Evolutionary conservation across 2,113 vertebrate genomes (phyloP).

Genomic region (Chloroceryle aenea): DNA sequence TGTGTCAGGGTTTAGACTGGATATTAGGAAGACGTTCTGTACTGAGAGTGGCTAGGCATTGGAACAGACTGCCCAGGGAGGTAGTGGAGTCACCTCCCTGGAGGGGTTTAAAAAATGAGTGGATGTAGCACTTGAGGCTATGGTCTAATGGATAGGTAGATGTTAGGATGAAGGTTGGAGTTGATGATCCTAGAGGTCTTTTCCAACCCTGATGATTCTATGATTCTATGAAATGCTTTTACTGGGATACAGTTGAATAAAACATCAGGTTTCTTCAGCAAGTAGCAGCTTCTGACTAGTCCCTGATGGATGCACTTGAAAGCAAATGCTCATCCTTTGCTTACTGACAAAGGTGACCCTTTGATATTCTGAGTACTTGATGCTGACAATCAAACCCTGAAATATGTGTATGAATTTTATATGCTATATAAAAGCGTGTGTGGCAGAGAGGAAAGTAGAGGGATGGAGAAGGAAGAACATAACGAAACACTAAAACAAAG

Average conservation of each 20-base stretch:
- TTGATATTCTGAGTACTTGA: constrained; percentile 68
- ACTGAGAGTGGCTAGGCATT: too few species aligned
- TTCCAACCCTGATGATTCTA: too few species aligned
- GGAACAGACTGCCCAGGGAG: too few species aligned
- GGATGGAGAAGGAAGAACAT: not conserved
- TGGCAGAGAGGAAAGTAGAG: not conserved
- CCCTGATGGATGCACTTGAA: constrained; percentile 67
- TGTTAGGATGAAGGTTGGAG: too few species aligned
- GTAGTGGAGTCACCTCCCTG: too few species aligned
- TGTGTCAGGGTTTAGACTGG: too few species aligned
- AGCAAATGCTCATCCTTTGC: constrained; percentile 72
- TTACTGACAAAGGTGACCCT: constrained; percentile 74
- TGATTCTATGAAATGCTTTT: constrained; percentile 37
- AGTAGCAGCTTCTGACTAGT: constrained; percentile 68
- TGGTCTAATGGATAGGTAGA: too few species aligned
- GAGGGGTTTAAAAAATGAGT: too few species aligned
- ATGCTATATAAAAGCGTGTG: not conserved
- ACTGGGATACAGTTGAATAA: constrained; percentile 70
- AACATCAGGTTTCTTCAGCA: constrained; percentile 72
- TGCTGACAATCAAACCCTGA: constrained; percentile 64
- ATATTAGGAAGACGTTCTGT: too few species aligned
- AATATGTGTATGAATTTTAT: constrained; percentile 46
- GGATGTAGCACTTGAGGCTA: too few species aligned
- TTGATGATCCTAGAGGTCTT: too few species aligned
- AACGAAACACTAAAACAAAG: not conserved